Evolutionary conservation across 2,888 invertebrate species (phyloP), one percentile per base, ranked within the genome.

Genomic region (Rapana venosa): DNA sequence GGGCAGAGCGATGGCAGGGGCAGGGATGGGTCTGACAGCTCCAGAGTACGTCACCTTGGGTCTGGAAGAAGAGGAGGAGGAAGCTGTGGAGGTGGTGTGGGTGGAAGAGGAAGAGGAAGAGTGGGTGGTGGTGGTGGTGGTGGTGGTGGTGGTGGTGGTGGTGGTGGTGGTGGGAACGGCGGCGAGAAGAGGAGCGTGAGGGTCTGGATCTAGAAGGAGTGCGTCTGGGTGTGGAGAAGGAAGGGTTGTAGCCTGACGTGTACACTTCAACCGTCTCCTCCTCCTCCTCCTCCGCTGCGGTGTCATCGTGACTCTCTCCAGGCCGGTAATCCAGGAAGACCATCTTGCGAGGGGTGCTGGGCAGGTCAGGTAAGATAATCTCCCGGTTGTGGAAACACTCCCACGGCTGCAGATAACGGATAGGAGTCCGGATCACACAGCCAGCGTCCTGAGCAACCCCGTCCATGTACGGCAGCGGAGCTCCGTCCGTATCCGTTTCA

Each of bases 341-440:
- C 86, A 91, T 88, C 61, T 87, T 88, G 58, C 89, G 90, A 6
- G 90, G 87, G n/a, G 74, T 90, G 56, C 86, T 61, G 1, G 90
- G 90, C n/a, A 83, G 81, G 66, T 92, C 91, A 0, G 92, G 92
- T 0, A 92, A 90, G 74, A 90, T 88, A 5, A 92, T 91, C 85
- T 90, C 87, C 35, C 92, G 35, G n/a, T 88, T 85, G 36, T 87
- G 77, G 22, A 92, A 89, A 26, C 88, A 88, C 77, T 92, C 92
- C 90, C 91, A 90, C 0, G 90, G 89, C 36, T 56, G 35, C 70
- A 90, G 58, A n/a, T 88, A 66, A 15, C 91, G 89, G 47, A 90
- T 74, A 32, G 88, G 88, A 0, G 79, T 79, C 81, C 88, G 35
- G 79, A 88, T 79, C 70, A 32, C 32, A 1, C 47, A 70, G 2